Base-by-base conservation (phyloP, 2,113 vertebrate species). In the Phoxinus phoxinus region DNA sequence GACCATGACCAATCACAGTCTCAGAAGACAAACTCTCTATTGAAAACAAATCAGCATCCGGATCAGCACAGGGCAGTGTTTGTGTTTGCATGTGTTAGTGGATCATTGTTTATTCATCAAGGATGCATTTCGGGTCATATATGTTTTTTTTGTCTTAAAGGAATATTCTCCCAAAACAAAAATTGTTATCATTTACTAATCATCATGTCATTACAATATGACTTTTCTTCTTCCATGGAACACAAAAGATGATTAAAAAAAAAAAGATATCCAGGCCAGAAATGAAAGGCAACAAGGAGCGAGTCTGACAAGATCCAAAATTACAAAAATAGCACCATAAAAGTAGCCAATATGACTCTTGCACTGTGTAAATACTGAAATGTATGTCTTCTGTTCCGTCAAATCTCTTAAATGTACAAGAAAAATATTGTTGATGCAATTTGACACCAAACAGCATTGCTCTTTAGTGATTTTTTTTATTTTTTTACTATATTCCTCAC, bases 11-110 rank as follows among this genome's bases (percentile, higher is more conserved):
- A 53, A 82, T 48, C 17, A 17, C 76, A 61, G 12, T 58, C 56
- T 61, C 9, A 41, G 76, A 21, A 58, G 76, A 82, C 59, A 69
- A 82, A 32, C 19, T 30, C 27, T 69, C 27, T 53, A 23, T 71
- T 35, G 46, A 69, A 69, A 35, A 15, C 27, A 82, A 71, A 69
- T 44, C 78, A 65, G 37, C 15, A 77, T 77, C 51, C 23, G 1
- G 13, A 65, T 81, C 59, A 21, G 13, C 59, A 25, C 48, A 72
- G 30, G 19, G 48, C 46, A 71, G 76, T 41, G 56, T 79, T 61
- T 76, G 67, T 37, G 35, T 72, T 72, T 72, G 17, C 65, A 35
- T 35, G 27, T 74, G n/a, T 41, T 13, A n/a, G 35, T 53, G 46
- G 53, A 76, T 76, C 17, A 19, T 8, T 23, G 19, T 76, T 76